Base-by-base conservation (phyloP, 1,140 invertebrate genomes). In the Cotesia glomerata region DNA sequence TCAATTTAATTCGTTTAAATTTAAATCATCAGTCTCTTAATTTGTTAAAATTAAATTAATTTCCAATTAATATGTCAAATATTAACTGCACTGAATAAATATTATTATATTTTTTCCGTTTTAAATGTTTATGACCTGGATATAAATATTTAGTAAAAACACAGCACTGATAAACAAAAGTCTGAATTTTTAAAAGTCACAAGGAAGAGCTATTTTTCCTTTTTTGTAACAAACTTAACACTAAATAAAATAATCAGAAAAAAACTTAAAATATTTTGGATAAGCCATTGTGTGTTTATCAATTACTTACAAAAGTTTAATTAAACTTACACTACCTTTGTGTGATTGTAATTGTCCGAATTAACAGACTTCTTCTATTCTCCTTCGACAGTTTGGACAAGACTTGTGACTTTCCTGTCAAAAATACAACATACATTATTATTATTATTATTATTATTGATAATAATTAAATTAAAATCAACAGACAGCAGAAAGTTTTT, bases 361-460 rank as follows among this genome's bases (percentile, higher is more conserved):
- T 65, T 49, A 71, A 71, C 51, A 18, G 1, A 71, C 8, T 36
- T 49, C 14, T 58, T 71, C 69, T 39, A 71, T 71, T 52, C 16
- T 65, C 39, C 34, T 65, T 14, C 69, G 69, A 36, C 69, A 71
- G 52, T 65, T 71, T 13, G 69, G 69, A 65, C 69, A 71, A 5
- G 9, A 34, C 5, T 71, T 65, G 35, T 64, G 69, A 35, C 49
- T 45, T 13, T 54, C 69, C 69, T 71, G 69, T 36, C 18, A 64
- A 64, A 52, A 67, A 54, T 13, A 63, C 51, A 56, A 9, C 16
- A 63, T 14, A 36, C 7, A 65, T 36, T 7, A 26, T 34, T 36
- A 13, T 35, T 18, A n/a, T 11, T 63, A 5, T 36, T n/a, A 49
- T 5, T 2, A 70, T 39, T 5, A 34, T 26, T 58, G 51, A 34